Evolutionary conservation across 2,888 invertebrate species (phyloP).

Genomic region (Polydrusus pterygomalis): DNA sequence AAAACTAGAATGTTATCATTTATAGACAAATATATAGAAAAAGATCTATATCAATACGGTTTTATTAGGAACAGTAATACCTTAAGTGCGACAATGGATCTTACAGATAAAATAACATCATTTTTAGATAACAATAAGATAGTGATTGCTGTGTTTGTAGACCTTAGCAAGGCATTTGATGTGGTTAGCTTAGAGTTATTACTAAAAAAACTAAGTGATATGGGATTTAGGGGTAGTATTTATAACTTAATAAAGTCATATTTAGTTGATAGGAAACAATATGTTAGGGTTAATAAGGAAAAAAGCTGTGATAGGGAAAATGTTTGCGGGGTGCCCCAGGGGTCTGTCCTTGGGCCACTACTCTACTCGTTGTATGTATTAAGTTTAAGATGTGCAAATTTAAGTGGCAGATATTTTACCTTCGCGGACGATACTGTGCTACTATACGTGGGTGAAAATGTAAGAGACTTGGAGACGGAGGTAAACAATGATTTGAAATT

Average conservation of each 20-base stretch:
- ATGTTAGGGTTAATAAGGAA: neutral
- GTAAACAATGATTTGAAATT: neutral
- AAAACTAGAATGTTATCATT: neutral
- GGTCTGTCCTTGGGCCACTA: too few species aligned
- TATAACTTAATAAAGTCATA: neutral
- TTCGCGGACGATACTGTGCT: too few species aligned
- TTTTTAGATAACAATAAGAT: neutral
- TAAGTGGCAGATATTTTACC: too few species aligned
- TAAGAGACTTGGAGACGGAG: neutral
- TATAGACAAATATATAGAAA: neutral
- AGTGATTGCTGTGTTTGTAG: too few species aligned
- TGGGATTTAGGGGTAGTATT: neutral
- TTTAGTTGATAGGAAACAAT: neutral
- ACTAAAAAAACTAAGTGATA: neutral
- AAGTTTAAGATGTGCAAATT: too few species aligned
- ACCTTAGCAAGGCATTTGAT: too few species aligned
- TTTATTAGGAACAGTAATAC: neutral
- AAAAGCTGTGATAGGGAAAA: neutral
- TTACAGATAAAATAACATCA: neutral
- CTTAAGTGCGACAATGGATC: slow-evolving; percentile 1
- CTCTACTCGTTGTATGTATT: too few species aligned
- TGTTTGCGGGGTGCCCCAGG: slow-evolving; percentile 13
- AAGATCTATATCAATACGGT: neutral
- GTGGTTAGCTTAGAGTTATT: neutral
- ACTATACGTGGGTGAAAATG: slow-evolving; percentile 2